These are phyloP conservation scores for Cataglyphis cursor DNA, from an alignment of 2,888 invertebrate species.

Conservation along the genomic window DNA sequence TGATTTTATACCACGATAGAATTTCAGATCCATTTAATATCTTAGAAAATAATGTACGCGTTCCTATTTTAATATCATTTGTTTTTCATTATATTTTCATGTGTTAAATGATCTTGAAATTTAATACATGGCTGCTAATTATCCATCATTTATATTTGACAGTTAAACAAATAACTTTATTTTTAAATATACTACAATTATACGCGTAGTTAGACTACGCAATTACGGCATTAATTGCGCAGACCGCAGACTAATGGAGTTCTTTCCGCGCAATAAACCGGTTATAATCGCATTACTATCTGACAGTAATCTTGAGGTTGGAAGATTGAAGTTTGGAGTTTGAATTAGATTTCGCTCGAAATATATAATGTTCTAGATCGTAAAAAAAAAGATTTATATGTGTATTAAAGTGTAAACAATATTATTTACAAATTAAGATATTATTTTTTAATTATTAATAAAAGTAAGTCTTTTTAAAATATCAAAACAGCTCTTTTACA, in stretches of 20 bases:
- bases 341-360: background rate
- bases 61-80: background rate
- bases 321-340: background rate
- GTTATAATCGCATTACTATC: constrained; percentile 20
- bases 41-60: background rate
- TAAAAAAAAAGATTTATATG: background rate
- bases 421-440: background rate
- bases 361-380: background rate
- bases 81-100: background rate
- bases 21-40: background rate
- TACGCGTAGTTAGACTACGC: background rate
- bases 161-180: background rate
- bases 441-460: background rate
- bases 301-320: constrained; percentile 27
- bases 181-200: background rate
- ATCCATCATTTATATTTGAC: background rate
- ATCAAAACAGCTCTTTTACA: background rate
- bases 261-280: constrained; percentile 37
- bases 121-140: background rate
- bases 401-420: background rate
- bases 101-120: background rate
- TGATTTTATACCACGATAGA: background rate
- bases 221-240: constrained; percentile 43
- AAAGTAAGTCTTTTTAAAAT: background rate
- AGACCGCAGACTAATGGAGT: constrained; percentile 19